Evolutionary conservation across 2,113 vertebrate species (phyloP).

Genomic region (Cervus canadensis): DNA sequence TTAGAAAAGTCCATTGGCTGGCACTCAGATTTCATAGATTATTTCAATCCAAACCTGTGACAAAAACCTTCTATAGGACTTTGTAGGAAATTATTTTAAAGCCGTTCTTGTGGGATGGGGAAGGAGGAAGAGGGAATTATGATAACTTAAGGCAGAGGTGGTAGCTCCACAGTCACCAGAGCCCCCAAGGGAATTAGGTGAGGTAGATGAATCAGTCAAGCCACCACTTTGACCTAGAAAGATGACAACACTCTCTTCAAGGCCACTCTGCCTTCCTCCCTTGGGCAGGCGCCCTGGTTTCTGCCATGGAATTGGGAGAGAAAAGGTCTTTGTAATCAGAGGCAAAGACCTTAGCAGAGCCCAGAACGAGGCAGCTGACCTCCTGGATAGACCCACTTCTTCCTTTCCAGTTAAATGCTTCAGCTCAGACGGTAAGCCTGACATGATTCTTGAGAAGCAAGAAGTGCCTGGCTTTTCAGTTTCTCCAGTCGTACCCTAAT

Average conservation of each 20-base stretch:
- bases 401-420: constrained; percentile 85
- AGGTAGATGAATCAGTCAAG: too few relatives aligned
- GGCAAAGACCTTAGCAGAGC: constrained; percentile 90
- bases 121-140: not conserved
- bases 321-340: constrained; percentile 90
- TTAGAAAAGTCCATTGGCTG: not conserved
- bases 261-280: constrained; percentile 79
- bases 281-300: constrained; percentile 83
- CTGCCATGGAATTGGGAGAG: constrained; percentile 91
- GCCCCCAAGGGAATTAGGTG: not conserved
- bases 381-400: constrained; percentile 82
- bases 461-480: constrained; percentile 90
- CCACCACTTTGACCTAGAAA: not conserved
- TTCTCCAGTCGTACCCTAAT: constrained; percentile 84
- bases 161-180: not conserved
- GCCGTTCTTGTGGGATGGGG: not conserved
- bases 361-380: constrained; percentile 87
- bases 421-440: constrained; percentile 74
- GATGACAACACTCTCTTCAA: constrained; percentile 7
- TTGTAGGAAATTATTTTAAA: not conserved
- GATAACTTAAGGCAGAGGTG: not conserved
- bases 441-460: constrained; percentile 86
- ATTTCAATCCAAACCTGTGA: not conserved
- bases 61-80: not conserved
- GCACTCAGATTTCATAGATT: not conserved